phyloP scores from a whole-genome alignment of 2,888 invertebrate species.

The Parnassius mnemosyne region DNA sequence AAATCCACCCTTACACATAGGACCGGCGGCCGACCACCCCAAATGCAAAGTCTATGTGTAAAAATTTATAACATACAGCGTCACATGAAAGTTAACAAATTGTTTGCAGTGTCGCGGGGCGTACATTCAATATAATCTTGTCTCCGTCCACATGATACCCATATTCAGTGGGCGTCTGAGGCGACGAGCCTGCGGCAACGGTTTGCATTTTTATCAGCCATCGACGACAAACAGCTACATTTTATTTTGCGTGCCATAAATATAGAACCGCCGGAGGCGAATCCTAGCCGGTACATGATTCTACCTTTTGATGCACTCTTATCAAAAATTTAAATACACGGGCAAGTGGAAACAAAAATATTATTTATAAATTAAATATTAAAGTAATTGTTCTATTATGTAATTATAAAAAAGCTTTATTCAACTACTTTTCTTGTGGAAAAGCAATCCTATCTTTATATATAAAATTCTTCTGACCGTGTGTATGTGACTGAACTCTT shows the following conservation, averaged over 20 bases:
- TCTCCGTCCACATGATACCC: constrained; percentile 43
- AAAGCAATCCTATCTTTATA: too few relatives aligned
- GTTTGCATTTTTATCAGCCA: constrained; percentile 79
- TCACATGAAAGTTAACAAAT: constrained; percentile 33
- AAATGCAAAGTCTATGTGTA: constrained; percentile 33
- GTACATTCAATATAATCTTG: constrained; percentile 31
- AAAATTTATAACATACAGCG: constrained; percentile 31
- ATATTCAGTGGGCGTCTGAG: constrained; percentile 62
- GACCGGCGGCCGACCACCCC: constrained; percentile 32
- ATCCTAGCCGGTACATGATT: constrained; percentile 58
- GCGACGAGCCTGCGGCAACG: constrained; percentile 61
- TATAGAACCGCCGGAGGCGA: constrained; percentile 68
- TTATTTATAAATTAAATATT: too few relatives aligned
- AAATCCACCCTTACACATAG: constrained; percentile 39
- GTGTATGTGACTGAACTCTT: too few relatives aligned
- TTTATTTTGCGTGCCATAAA: constrained; percentile 78
- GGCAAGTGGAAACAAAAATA: constrained; percentile 57
- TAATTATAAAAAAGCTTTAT: too few relatives aligned
- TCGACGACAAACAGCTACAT: constrained; percentile 69
- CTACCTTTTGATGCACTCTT: constrained; percentile 72
- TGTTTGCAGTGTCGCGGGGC: constrained; percentile 28
- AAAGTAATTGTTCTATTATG: too few relatives aligned
- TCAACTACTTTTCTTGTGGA: too few relatives aligned
- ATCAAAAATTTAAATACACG: constrained; percentile 73
- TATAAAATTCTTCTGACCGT: too few relatives aligned